Conservation (phyloP, 1,140 invertebrate genomes). For the Zophobas morio region DNA sequence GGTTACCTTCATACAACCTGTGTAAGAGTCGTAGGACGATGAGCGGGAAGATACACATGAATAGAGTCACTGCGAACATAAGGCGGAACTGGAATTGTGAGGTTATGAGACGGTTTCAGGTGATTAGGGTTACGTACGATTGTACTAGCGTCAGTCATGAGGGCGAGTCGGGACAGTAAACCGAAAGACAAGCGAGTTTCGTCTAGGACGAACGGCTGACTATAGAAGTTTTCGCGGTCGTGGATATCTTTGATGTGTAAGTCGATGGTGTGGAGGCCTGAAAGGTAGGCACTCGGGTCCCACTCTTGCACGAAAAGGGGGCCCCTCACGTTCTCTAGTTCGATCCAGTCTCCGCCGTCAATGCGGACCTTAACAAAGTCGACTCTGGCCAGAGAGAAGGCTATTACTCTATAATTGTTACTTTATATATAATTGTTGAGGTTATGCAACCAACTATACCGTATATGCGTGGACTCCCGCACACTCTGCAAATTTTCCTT, state of each 20-base stretch:
- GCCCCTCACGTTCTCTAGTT: conserved; percentile 74
- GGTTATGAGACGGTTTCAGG: conserved; percentile 30
- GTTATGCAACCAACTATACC: conserved; percentile 67
- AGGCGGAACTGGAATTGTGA: conserved; percentile 76
- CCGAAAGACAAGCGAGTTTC: conserved; percentile 77
- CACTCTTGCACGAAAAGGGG: conserved; percentile 83
- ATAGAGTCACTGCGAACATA: conserved; percentile 75
- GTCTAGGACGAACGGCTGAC: conserved; percentile 86
- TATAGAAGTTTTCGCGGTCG: conserved; percentile 72
- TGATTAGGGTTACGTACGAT: conserved; percentile 74
- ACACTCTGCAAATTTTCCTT: conserved; percentile 83
- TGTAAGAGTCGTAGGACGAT: conserved; percentile 73
- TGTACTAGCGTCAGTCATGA: conserved; percentile 81
- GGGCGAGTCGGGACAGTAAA: conserved; percentile 77
- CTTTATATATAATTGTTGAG: no score
- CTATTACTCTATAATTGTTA: conserved; percentile 73
- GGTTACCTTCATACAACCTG: conserved; percentile 71
- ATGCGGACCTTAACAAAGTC: conserved; percentile 77
- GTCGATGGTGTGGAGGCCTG: conserved; percentile 80
- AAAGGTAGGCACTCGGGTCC: conserved; percentile 76
- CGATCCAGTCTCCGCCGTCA: conserved; percentile 75
- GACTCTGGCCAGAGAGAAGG: conserved; percentile 80
- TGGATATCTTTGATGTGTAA: conserved; percentile 74
- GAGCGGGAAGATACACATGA: conserved; percentile 77
- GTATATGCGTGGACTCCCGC: conserved; percentile 83